A percentile compares a stretch with the other conserved stretches of the same genome.
Evolutionary conservation across 2,113 vertebrate species (phyloP).

Genomic region (Cebidichthys violaceus): DNA sequence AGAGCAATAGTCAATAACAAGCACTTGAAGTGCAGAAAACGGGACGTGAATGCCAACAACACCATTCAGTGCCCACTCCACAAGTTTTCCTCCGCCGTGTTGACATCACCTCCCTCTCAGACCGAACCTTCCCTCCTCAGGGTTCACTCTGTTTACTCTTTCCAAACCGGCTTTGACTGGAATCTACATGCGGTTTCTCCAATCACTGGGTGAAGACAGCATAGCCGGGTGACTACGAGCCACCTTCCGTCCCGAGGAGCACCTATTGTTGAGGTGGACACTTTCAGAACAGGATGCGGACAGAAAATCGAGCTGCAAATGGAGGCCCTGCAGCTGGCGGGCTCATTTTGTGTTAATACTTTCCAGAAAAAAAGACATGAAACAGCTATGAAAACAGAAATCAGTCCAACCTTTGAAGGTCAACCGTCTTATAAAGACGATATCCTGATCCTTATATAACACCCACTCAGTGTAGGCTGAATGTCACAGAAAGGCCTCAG

Average conservation of each 20-base stretch:
- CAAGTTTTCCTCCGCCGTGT: conserved; percentile 33
- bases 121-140: conserved; percentile 13
- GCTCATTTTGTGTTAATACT: conserved; percentile 57
- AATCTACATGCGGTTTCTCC: conserved; percentile 46
- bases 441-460: conserved; percentile 31
- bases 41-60: conserved; percentile 51
- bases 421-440: conserved; percentile 36
- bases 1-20: conserved; percentile 49
- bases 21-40: conserved; percentile 37
- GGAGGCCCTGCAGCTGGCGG: conserved; percentile 38
- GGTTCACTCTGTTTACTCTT: conserved; percentile 32
- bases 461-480: conserved; percentile 7
- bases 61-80: conserved; percentile 6
- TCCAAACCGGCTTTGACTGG: conserved; percentile 31
- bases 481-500: background rate
- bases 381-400: conserved; percentile 78
- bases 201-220: conserved; percentile 39
- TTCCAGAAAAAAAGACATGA: conserved; percentile 61
- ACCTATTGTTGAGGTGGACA: conserved; percentile 66
- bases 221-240: conserved; percentile 15
- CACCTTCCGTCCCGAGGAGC: conserved; percentile 57
- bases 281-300: conserved; percentile 64
- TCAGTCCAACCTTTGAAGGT: conserved; percentile 59
- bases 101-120: conserved; percentile 38
- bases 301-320: conserved; percentile 59